Percentiles rank a stretch among this genome's conserved stretches.
Evolutionary conservation across 2,113 vertebrate species (phyloP).

Genomic region (Actinemys pallida): DNA sequence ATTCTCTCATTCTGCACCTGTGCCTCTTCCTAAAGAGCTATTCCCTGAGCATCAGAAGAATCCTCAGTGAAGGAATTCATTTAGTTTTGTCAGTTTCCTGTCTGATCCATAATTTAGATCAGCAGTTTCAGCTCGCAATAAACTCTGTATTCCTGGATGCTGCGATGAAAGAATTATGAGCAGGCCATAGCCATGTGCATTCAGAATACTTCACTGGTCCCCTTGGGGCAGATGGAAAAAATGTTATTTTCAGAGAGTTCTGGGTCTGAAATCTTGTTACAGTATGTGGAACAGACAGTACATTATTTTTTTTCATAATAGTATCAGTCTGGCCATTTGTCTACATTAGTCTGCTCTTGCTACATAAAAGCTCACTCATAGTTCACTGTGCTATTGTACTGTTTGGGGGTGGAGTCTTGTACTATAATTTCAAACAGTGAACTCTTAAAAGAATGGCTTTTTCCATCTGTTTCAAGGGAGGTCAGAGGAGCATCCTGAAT

Average conservation of each 20-base stretch:
- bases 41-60: slow-evolving; percentile 44
- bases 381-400: slow-evolving; percentile 37
- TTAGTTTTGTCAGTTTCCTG: slow-evolving; percentile 59
- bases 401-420: slow-evolving; percentile 38
- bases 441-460: slow-evolving; percentile 34
- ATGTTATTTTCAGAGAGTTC: slow-evolving; percentile 19
- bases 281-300: background rate
- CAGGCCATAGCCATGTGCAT: slow-evolving; percentile 40
- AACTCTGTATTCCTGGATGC: slow-evolving; percentile 51
- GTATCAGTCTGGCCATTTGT: background rate
- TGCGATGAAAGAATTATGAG: slow-evolving; percentile 55
- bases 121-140: slow-evolving; percentile 55
- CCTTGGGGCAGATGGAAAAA: background rate
- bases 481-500: background rate
- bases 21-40: slow-evolving; percentile 26
- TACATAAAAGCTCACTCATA: slow-evolving; percentile 37
- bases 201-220: slow-evolving; percentile 62
- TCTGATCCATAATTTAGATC: slow-evolving; percentile 61
- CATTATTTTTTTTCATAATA: slow-evolving; percentile 38
- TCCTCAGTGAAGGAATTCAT: slow-evolving; percentile 43
- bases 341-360: background rate
- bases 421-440: slow-evolving; percentile 25
- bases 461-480: slow-evolving; percentile 34
- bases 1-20: slow-evolving; percentile 58
- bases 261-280: slow-evolving; percentile 54